These are phyloP conservation scores for Leptobrachium ailaonicum DNA, from an alignment of 2,113 vertebrate genomes.

Conservation along the genomic window DNA sequence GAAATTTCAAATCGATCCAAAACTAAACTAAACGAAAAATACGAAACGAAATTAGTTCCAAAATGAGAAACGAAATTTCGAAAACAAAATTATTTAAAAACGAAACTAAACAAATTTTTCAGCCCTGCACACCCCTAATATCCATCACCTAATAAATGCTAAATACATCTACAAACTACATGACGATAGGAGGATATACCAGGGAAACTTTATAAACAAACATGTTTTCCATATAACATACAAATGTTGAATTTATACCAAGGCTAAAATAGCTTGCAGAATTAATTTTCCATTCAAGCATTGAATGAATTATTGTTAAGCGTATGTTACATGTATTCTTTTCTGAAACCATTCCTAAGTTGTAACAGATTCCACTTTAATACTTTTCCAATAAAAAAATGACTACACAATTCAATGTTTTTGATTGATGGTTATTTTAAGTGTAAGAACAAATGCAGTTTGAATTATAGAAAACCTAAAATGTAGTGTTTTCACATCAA, in stretches of 20 bases:
- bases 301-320: background rate
- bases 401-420: background rate
- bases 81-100: too few relatives aligned
- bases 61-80: too few relatives aligned
- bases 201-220: background rate
- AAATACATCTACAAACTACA: too few relatives aligned
- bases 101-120: too few relatives aligned
- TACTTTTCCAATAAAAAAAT: slow-evolving; percentile 14
- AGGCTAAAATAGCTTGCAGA: background rate
- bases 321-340: background rate
- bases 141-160: too few relatives aligned
- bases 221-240: too few relatives aligned
- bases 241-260: background rate
- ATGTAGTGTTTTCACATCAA: slow-evolving; percentile 27
- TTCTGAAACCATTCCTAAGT: slow-evolving; percentile 11
- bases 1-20: too few relatives aligned
- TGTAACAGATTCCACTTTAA: slow-evolving; percentile 13
- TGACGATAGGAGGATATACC: too few relatives aligned
- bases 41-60: too few relatives aligned
- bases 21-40: too few relatives aligned
- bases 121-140: too few relatives aligned
- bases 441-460: slow-evolving; percentile 35
- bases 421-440: slow-evolving; percentile 40
- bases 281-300: background rate
- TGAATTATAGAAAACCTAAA: slow-evolving; percentile 30